Base-by-base conservation (phyloP, 2,888 invertebrate genomes). In the Agonopterix arenella region DNA sequence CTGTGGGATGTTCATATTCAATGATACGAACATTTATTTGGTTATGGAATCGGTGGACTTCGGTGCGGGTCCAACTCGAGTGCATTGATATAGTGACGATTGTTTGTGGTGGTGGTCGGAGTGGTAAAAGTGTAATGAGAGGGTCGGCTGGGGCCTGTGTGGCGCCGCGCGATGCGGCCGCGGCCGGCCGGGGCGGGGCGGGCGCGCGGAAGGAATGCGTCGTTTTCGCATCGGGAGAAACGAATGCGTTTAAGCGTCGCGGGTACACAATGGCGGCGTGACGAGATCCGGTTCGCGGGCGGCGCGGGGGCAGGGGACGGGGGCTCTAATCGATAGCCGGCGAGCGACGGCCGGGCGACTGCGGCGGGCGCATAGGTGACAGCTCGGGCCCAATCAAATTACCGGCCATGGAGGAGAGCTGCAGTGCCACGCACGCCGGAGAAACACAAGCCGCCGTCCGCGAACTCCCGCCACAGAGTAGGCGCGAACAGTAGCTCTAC, bases 211-310 rank as follows among this genome's bases (percentile, higher is more conserved):
- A 88, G 88, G 88, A 88, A 88, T 88, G 88, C 88, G 88, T 88
- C 88, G 88, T 88, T 88, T 88, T 89, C 88, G 88, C 88, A 89
- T 88, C 86, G 86, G 88, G 88, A 89, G 88, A 89, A 89, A 88
- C 88, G 88, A 89, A 89, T 89, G 88, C 88, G 88, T 86, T 86
- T 86, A 88, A 88, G 88, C 86, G 84, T 86, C 88, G 88, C 86
- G 86, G 84, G 85, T 86, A 88, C 83, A 88, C 88, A 88, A 88
- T 86, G 86, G 88, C 88, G 86, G 86, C 86, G 88, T 86, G 88
- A 89, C 88, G 88, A 88, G 86, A 89, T 86, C 88, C 88, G 88
- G 88, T 86, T 86, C 88, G 85, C 85, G 84, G 84, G 82, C 76
- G 80, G 76, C 72, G 78, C 72, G 82, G 81, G 80, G 80, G 70